Conservation (phyloP, 92 coral and sea anemone species). For the Ricordea florida region DNA sequence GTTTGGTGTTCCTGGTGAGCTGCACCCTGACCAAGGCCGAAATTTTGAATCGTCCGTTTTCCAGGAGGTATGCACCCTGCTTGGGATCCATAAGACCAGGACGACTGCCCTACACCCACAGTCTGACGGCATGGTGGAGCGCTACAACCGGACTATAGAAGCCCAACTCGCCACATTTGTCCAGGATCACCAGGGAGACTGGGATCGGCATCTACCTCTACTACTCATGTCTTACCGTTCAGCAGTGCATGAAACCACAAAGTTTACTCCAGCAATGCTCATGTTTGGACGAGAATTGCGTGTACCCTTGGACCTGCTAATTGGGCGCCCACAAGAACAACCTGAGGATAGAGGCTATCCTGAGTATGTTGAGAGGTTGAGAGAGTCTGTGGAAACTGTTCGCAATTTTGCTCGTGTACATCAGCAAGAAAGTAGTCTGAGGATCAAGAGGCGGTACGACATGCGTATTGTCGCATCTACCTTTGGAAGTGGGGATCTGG, state of each 20-base stretch:
- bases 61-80: conserved; percentile 20
- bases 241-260: conserved; percentile 49
- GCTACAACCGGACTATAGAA: conserved; percentile 21
- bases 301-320: conserved; percentile 33
- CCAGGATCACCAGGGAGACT: conserved; percentile 39
- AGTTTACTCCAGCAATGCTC: conserved; percentile 22
- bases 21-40: conserved; percentile 40
- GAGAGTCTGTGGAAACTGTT: conserved; percentile 15
- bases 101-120: conserved; percentile 19
- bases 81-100: conserved; percentile 38
- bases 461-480: not conserved
- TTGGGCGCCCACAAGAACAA: conserved; percentile 31
- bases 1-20: conserved; percentile 23
- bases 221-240: conserved; percentile 51
- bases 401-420: conserved; percentile 30
- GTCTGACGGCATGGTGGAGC: conserved; percentile 32
- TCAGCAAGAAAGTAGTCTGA: not conserved
- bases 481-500: conserved; percentile 1
- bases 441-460: conserved; percentile 28
- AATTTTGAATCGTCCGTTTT: conserved; percentile 25
- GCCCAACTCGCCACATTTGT: conserved; percentile 23
- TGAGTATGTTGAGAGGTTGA: conserved; percentile 10
- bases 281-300: conserved; percentile 49
- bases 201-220: conserved; percentile 47
- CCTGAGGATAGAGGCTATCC: not conserved